Evolutionary conservation across 2,888 invertebrate species (phyloP), one percentile per base, ranked within the genome.

Genomic region (Temnothorax unifasciatus): DNA sequence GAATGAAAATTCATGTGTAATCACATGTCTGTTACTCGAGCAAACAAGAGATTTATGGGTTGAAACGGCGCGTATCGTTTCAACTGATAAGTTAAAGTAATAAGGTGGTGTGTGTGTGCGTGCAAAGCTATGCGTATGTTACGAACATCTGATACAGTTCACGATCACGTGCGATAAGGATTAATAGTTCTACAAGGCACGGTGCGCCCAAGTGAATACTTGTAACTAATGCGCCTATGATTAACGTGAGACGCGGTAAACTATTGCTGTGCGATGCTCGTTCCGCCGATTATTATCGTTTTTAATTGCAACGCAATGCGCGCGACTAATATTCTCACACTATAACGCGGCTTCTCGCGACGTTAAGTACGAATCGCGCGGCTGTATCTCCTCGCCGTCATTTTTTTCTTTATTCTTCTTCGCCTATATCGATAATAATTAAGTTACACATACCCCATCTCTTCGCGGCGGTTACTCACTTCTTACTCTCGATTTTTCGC

Each of bases 391-490:
- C n/a, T 71, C 85, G 21, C 83, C 75, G 73, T 89, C 89, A 82
- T 88, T 85, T 87, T 73, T 88, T 88, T 88, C 89, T 88, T 86
- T 82, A 83, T 90, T 83, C 84, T 74, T 66, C 59, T 29, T 87
- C 85, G 84, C 71, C 81, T 84, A 81, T 88, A 88, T 87, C 86
- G 85, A 84, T 89, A 90, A 90, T 90, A 90, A 90, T 90, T 90
- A 90, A 90, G 90, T 90, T 90, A 90, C 84, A 90, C 84, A 71
- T 86, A 85, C 83, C 84, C 86, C 83, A 83, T 85, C 82, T 66
- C 85, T 73, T 21, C 61, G 66, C 75, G 87, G 74, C 81, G 47
- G 34, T 69, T 85, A 85, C 77, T 87, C 88, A 77, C 86, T 25
- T 85, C 61, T 82, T 73, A 79, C 83, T 0, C 77, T 73, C 84